These are phyloP conservation scores for Periparus ater DNA, from an alignment of 2,797 vertebrate species.

Conservation along the genomic window DNA sequence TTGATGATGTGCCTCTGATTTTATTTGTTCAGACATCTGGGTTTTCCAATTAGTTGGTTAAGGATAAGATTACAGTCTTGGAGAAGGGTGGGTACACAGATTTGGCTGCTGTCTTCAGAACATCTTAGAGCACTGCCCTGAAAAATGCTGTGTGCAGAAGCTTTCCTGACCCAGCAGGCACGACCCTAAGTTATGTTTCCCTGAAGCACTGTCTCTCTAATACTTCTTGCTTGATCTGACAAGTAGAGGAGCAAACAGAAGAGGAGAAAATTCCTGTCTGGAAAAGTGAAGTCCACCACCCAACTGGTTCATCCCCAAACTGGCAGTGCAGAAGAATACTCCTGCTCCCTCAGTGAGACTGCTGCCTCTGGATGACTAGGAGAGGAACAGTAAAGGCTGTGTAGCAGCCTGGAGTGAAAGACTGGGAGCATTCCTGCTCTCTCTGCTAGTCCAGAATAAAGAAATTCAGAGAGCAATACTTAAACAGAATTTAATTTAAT, in stretches of 20 bases:
- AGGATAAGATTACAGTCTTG: not conserved
- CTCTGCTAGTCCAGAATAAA: not conserved
- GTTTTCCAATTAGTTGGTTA: not conserved
- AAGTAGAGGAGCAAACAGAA: not conserved
- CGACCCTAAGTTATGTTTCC: fast-evolving
- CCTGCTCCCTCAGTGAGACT: not conserved
- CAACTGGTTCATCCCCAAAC: not conserved
- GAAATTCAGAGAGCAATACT: not conserved
- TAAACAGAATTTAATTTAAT: not conserved
- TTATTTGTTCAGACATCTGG: not conserved
- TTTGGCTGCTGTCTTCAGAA: not conserved
- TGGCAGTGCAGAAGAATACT: not conserved
- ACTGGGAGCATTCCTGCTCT: fast-evolving
- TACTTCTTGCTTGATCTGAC: not conserved
- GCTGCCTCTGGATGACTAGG: not conserved
- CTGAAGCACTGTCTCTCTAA: not conserved
- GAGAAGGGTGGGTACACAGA: fast-evolving
- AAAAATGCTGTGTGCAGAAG: not conserved
- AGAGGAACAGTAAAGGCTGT: not conserved
- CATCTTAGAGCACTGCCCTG: not conserved
- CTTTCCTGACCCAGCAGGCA: not conserved
- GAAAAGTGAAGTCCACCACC: not conserved
- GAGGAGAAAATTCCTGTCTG: not conserved
- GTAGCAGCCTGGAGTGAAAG: not conserved
- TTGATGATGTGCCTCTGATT: not conserved